A percentile compares a stretch with the other conserved stretches of the same genome.
phyloP scores from a whole-genome alignment of 35 echinoderm and acorn worm species.

The Ophioderma brevispina region DNA sequence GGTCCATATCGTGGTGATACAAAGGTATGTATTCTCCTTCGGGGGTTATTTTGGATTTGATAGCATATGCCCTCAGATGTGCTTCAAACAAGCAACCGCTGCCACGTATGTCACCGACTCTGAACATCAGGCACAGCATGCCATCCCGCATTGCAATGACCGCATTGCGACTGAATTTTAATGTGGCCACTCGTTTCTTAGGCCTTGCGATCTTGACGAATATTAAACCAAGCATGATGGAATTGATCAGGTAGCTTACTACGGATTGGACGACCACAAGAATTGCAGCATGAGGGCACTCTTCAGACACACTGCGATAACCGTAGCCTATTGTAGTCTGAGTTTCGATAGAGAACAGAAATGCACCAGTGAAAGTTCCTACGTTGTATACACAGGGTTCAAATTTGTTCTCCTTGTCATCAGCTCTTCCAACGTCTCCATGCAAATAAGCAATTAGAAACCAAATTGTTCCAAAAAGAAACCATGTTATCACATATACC shows the following conservation, averaged over 20 bases:
- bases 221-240: slow-evolving; percentile 83
- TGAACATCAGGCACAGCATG: slow-evolving; percentile 92
- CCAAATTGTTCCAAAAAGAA: slow-evolving; percentile 78
- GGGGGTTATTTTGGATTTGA: slow-evolving; percentile 64
- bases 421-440: slow-evolving; percentile 69
- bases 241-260: slow-evolving; percentile 91
- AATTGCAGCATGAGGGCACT: slow-evolving; percentile 72
- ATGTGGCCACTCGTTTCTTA: slow-evolving; percentile 89
- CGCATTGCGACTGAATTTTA: slow-evolving; percentile 88
- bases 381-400: slow-evolving; percentile 95
- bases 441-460: slow-evolving; percentile 64
- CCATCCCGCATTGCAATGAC: slow-evolving; percentile 85
- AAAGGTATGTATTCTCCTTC: slow-evolving; percentile 94
- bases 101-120: slow-evolving; percentile 79
- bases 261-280: slow-evolving; percentile 94
- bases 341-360: slow-evolving; percentile 92
- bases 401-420: slow-evolving; percentile 32
- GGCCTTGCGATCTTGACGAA: slow-evolving; percentile 96
- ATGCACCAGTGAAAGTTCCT: slow-evolving; percentile 81
- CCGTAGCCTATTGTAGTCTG: slow-evolving; percentile 98
- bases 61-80: slow-evolving; percentile 68
- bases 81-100: slow-evolving; percentile 85
- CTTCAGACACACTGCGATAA: slow-evolving; percentile 72
- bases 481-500: slow-evolving; percentile 78
- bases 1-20: slow-evolving; percentile 56